phyloP scores from a whole-genome alignment of 1,140 invertebrate species.

The Condylostylus longicornis region DNA sequence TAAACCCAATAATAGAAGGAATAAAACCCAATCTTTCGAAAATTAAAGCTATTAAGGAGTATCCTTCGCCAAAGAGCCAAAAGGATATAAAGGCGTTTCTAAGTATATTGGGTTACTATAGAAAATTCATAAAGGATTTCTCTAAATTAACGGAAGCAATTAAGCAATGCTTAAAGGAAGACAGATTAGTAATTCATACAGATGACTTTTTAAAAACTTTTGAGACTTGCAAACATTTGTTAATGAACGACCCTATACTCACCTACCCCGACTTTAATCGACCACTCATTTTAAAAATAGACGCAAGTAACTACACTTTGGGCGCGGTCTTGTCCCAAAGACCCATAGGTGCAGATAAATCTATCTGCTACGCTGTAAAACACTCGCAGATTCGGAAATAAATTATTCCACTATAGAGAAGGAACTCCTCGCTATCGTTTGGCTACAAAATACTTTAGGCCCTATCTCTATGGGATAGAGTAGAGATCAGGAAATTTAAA shows the following conservation, averaged over 20 bases:
- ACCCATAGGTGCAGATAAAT: conserved; percentile 12
- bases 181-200: neutral
- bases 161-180: neutral
- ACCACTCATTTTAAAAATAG: conserved; percentile 16
- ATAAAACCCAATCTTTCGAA: conserved; percentile 14
- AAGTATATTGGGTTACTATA: conserved; percentile 15
- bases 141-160: conserved; percentile 8
- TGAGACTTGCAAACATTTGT: conserved; percentile 11
- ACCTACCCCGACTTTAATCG: conserved; percentile 26
- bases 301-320: conserved; percentile 14
- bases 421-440: conserved; percentile 24
- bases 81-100: conserved; percentile 12
- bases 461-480: conserved; percentile 27
- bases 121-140: conserved; percentile 12
- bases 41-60: conserved; percentile 9
- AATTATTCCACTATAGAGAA: conserved; percentile 24
- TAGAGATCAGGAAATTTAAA: conserved; percentile 18
- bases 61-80: conserved; percentile 9
- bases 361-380: conserved; percentile 24
- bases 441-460: conserved; percentile 30
- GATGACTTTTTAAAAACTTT: conserved; percentile 14
- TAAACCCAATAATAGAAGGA: conserved; percentile 22
- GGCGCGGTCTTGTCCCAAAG: conserved; percentile 14
- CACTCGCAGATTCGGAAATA: conserved; percentile 22
- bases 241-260: conserved; percentile 17